Evolutionary conservation across 2,113 vertebrate species (phyloP).

Genomic region (Gadus chalcogrammus): DNA sequence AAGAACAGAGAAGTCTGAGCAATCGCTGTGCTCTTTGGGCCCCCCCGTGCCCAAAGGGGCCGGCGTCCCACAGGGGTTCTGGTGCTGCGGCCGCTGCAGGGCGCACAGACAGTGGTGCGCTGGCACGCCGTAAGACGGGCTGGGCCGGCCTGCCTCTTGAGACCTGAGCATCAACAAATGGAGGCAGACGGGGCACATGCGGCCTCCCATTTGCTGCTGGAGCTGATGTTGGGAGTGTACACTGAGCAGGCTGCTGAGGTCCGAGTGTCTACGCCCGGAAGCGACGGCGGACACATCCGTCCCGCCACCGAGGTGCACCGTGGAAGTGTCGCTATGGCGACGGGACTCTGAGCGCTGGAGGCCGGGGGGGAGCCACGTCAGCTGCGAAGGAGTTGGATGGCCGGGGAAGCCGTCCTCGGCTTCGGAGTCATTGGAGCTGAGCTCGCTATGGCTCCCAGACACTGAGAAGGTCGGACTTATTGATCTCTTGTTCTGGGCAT

Average conservation of each 20-base stretch:
- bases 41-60: slow-evolving; percentile 26
- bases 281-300: slow-evolving; percentile 2
- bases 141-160: slow-evolving; percentile 12
- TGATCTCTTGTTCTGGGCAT: slow-evolving; percentile 30
- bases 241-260: slow-evolving; percentile 54
- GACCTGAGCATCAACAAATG: slow-evolving; percentile 35
- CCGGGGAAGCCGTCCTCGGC: slow-evolving; percentile 19
- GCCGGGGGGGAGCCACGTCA: slow-evolving; percentile 26
- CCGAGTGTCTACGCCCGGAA: slow-evolving; percentile 51
- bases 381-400: slow-evolving; percentile 13
- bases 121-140: slow-evolving; percentile 12
- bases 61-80: slow-evolving; percentile 3
- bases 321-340: slow-evolving; percentile 52
- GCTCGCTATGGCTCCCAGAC: slow-evolving; percentile 28
- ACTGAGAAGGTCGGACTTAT: slow-evolving; percentile 34
- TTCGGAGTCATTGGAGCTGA: slow-evolving; percentile 24
- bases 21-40: slow-evolving; percentile 41
- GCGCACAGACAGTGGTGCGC: slow-evolving; percentile 35
- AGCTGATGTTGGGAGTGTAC: slow-evolving; percentile 42
- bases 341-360: slow-evolving; percentile 37
- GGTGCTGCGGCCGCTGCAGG: slow-evolving; percentile 6
- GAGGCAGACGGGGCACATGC: slow-evolving; percentile 44
- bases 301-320: slow-evolving; percentile 18
- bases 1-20: slow-evolving; percentile 65
- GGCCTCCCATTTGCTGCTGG: background rate